phyloP scores from a whole-genome alignment of 2,888 invertebrate species.

The Stictocephala bisonia region DNA sequence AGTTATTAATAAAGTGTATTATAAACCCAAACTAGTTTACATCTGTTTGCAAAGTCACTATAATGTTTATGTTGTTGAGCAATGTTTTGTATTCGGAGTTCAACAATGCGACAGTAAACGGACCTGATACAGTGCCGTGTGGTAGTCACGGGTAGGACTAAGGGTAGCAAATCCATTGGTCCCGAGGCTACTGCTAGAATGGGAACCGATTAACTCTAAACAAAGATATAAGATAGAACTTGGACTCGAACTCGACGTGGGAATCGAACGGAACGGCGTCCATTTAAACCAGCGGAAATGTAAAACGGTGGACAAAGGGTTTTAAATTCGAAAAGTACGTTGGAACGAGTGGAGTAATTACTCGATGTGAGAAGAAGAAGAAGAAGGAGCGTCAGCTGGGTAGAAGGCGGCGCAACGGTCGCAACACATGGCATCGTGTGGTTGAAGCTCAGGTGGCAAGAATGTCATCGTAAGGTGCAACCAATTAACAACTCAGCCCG shows the following conservation, averaged over 20 bases:
- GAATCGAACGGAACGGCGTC: constrained; percentile 16
- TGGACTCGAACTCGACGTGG: constrained; percentile 13
- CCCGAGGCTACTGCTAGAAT: too few species aligned
- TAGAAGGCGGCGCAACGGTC: background rate
- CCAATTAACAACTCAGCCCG: constrained; percentile 28
- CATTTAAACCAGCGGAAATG: constrained; percentile 36
- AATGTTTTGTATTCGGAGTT: too few species aligned
- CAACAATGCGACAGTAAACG: too few species aligned
- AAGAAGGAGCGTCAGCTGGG: constrained; percentile 20
- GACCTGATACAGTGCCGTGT: too few species aligned
- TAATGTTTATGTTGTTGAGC: too few species aligned
- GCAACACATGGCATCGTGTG: background rate
- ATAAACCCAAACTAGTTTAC: too few species aligned
- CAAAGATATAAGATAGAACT: background rate
- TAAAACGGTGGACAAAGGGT: constrained; percentile 32
- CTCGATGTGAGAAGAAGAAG: constrained; percentile 22
- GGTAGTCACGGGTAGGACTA: too few species aligned
- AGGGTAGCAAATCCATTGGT: too few species aligned
- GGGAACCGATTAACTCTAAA: background rate
- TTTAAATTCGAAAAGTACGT: constrained; percentile 40
- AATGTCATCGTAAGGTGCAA: constrained; percentile 34
- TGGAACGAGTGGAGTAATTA: constrained; percentile 36
- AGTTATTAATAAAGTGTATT: too few species aligned
- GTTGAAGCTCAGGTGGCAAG: background rate
- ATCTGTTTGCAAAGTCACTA: too few species aligned